These are phyloP conservation scores for Drosophila orosa DNA, from an alignment of 1,140 invertebrate genomes.

Conservation along the genomic window DNA sequence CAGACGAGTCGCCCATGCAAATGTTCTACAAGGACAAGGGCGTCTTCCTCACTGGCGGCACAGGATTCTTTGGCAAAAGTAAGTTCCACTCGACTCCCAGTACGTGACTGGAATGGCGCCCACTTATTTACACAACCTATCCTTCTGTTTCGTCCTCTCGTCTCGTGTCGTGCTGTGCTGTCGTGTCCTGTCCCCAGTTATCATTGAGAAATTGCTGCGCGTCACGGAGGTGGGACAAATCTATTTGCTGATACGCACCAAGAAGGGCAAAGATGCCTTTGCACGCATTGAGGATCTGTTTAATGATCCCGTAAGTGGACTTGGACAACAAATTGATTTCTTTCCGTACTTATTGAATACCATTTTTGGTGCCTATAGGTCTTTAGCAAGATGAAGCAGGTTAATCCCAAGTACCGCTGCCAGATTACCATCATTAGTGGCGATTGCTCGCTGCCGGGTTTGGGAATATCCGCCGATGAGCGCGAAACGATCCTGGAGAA, in stretches of 20 bases:
- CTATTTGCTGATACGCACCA: conserved; percentile 91
- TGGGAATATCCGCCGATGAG: conserved; percentile 89
- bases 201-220: conserved; percentile 93
- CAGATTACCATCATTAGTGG: conserved; percentile 87
- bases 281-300: conserved; percentile 87
- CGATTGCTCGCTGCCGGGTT: conserved; percentile 86
- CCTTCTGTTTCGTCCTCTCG: conserved; percentile 33
- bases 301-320: conserved; percentile 87
- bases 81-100: conserved; percentile 71
- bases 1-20: conserved; percentile 85
- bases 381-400: conserved; percentile 86
- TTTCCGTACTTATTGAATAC: background rate
- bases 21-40: conserved; percentile 87
- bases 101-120: conserved; percentile 63
- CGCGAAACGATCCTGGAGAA: conserved; percentile 81
- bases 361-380: conserved; percentile 83
- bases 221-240: conserved; percentile 90
- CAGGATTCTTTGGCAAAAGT: conserved; percentile 92
- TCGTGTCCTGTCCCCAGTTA: conserved; percentile 74
- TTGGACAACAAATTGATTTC: background rate
- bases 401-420: conserved; percentile 87
- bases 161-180: background rate
- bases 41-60: conserved; percentile 89
- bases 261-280: conserved; percentile 89
- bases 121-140: conserved; percentile 23